Base-by-base conservation (phyloP, 30 jellyfish, hydroid and myxozoan genomes). In the Cassiopea xamachana region DNA sequence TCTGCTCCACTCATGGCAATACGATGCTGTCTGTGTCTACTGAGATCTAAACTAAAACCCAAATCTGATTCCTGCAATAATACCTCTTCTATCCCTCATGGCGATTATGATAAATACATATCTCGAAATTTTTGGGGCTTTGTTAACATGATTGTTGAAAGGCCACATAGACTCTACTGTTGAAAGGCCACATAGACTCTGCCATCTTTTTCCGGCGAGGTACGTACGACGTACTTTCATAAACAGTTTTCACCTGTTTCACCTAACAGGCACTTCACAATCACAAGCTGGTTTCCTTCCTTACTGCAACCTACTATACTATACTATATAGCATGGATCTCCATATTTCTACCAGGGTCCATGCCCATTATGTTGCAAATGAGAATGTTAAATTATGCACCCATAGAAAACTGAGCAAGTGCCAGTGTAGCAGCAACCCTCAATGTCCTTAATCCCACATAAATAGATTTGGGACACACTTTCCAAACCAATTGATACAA, bases 311-410 rank as follows among this genome's bases (percentile, higher is more conserved):
- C 69, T 59, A 6, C 69, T 6, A 59, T 59, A 7, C 39, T 27
- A 27, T 27, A 27, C 39, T 27, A 27, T 27, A 27, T 27, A 27
- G 39, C 39, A 27, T 27, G 39, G 39, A 27, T 27, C 39, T 27
- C 39, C 39, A 27, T 27, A 27, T 27, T 27, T 27, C 39, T 27
- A 27, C 39, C 39, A 27, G 39, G 39, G 64, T 7, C 58, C 50
- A 83, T 67, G 15, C 73, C 73, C 51, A 83, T 7, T 13, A 67
- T 49, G 46, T 83, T 73, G 47, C 84, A 83, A 18, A 83, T 70
- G 2, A 46, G 7, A 5, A 7, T 49, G 10, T 83, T 45, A 43
- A 64, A 83, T 43, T 5, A 19, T 7, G 64, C 84, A 19, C 0
- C 39, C 39, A 27, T 27, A 27, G 39, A 27, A 27, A 27, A 27